Evolutionary conservation across 2,113 vertebrate species (phyloP).

Genomic region (Varanus salvator): DNA sequence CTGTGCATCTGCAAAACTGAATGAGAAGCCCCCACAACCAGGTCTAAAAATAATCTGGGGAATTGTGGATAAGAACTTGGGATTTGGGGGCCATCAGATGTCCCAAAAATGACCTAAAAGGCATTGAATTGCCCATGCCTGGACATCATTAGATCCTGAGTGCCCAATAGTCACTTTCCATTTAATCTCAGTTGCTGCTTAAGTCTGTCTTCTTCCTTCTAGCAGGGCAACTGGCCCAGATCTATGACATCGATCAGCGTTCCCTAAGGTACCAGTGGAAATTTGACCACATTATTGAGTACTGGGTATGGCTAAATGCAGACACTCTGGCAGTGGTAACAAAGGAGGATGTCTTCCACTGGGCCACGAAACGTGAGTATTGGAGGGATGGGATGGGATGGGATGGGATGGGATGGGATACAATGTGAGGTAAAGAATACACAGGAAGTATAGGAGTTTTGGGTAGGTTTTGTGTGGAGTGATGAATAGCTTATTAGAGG

Average conservation of each 20-base stretch:
- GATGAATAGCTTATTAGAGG: not conserved
- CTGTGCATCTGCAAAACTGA: too few species aligned
- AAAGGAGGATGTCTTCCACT: not conserved
- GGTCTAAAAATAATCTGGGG: too few species aligned
- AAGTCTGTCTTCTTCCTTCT: not conserved
- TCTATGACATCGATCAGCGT: constrained; percentile 30
- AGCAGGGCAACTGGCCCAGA: constrained; percentile 20
- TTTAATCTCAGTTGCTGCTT: not conserved
- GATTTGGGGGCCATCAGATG: too few species aligned
- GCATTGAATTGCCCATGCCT: not conserved
- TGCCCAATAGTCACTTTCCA: not conserved
- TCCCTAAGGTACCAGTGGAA: constrained; percentile 11
- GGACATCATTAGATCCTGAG: not conserved
- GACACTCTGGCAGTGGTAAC: constrained; percentile 26
- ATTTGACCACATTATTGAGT: constrained; percentile 7
- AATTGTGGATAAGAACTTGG: too few species aligned
- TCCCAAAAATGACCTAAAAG: not conserved
- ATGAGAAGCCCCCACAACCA: too few species aligned
- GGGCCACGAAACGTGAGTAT: constrained; percentile 12
- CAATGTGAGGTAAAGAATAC: not conserved
- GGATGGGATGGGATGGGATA: not conserved
- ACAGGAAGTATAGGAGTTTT: not conserved
- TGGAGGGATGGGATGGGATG: not conserved
- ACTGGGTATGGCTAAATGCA: constrained; percentile 25
- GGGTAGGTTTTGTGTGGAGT: not conserved